Base-by-base conservation (phyloP, 1,140 invertebrate genomes). In the Acarapis woodi region DNA sequence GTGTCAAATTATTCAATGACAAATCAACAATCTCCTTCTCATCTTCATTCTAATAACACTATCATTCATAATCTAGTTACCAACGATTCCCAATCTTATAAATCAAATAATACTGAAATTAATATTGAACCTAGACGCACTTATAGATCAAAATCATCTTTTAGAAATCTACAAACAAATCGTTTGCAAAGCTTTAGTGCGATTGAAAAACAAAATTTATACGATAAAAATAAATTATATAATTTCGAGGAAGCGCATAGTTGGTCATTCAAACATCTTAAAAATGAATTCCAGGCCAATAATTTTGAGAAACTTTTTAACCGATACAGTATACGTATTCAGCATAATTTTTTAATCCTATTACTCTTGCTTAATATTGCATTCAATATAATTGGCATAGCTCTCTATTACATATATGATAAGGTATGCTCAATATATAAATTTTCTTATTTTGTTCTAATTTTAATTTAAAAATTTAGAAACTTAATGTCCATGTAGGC, bases 271-370 rank as follows among this genome's bases (percentile, higher is more conserved):
- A 41, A 26, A 4, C 15, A 34, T 31, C 28, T 43, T 3, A 31
- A 32, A 20, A 10, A 24, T 20, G 42, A 43, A 28, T 43, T 43
- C 15, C 37, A 24, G 12, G 12, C 23, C 4, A 41, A 39, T 32
- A 35, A 38, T 28, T 20, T 33, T 23, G 39, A 39, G n/a, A 18
- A 40, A 16, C 22, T 77, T 8, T 78, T 72, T 49, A 57, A 62
- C 41, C 60, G 64, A 36, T 78, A 78, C 49, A 70, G 70, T 41
- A 64, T 69, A 36, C 66, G 71, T 45, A 54, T 78, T 37, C 68
- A 73, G 45, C 66, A 72, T 52, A 68, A 69, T 35, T 70, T 75
- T 45, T 64, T 77, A 22, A 68, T 71, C 33, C 62, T 74, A 29
- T 75, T 71, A 49, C 59, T 76, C 24, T 57, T 72, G 2, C 53